Conservation (phyloP, 2,113 vertebrate genomes). For the Theropithecus gelada region DNA sequence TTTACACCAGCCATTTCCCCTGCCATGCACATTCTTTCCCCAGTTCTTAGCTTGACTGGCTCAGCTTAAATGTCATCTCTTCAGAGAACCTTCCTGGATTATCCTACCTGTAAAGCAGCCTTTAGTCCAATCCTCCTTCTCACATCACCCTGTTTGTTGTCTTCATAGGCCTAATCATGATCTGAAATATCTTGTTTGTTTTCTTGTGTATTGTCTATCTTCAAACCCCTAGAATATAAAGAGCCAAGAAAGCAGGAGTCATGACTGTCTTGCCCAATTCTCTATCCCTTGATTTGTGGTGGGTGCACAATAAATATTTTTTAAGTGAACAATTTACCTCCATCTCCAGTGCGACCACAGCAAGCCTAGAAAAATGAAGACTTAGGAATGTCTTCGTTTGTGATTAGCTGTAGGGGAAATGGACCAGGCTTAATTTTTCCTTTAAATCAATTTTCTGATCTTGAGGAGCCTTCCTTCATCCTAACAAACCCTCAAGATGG, state of each 20-base stretch:
- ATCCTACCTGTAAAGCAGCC: background rate
- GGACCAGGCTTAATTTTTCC: slow-evolving; percentile 14
- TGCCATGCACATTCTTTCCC: background rate
- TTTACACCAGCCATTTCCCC: background rate
- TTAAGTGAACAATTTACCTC: background rate
- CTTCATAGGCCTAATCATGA: background rate
- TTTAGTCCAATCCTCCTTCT: background rate
- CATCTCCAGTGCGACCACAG: background rate
- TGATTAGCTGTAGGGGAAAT: slow-evolving; percentile 10
- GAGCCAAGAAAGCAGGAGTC: background rate
- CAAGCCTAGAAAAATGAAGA: background rate
- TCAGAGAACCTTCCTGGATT: background rate
- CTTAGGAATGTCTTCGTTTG: background rate
- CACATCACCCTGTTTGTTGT: background rate
- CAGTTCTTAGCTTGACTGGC: background rate
- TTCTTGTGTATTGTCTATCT: slow-evolving; percentile 23
- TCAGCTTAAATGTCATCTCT: background rate
- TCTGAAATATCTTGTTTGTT: background rate
- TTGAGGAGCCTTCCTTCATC: background rate
- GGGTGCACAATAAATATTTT: background rate
- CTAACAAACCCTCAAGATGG: slow-evolving; percentile 10
- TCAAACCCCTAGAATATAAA: background rate
- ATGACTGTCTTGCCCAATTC: background rate
- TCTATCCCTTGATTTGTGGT: background rate
- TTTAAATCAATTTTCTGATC: slow-evolving; percentile 51